Conservation (phyloP, 37 sponge, comb jelly and placozoan species). For the Chondrilla cf. caribensis region DNA sequence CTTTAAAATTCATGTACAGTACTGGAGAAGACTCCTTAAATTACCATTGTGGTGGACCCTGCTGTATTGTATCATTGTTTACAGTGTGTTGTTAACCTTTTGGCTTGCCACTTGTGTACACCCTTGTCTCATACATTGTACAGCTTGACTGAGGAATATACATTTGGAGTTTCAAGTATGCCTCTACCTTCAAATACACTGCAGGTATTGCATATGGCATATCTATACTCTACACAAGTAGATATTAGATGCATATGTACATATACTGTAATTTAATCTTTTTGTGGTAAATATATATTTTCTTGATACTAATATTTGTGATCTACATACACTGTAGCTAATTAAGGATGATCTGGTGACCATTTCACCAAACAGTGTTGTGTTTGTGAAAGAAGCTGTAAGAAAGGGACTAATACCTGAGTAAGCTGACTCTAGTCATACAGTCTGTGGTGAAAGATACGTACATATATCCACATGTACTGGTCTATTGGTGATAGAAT, state of each 20-base stretch:
- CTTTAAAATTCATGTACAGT: too few relatives aligned
- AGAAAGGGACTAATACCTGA: slow-evolving; percentile 83
- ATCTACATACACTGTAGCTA: neutral
- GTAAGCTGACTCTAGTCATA: slow-evolving; percentile 43
- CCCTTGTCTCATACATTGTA: too few relatives aligned
- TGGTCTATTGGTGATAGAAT: slow-evolving; percentile 74
- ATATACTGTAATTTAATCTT: too few relatives aligned
- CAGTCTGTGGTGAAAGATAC: neutral
- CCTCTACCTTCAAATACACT: slow-evolving; percentile 39
- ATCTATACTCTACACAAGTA: too few relatives aligned
- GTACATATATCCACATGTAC: neutral
- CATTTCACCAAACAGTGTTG: slow-evolving; percentile 92
- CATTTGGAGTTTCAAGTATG: slow-evolving; percentile 71
- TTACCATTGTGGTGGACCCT: too few relatives aligned
- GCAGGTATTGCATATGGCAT: slow-evolving; percentile 20
- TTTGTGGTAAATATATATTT: too few relatives aligned
- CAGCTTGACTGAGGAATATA: slow-evolving; percentile 53
- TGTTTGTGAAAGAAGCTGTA: slow-evolving; percentile 80
- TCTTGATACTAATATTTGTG: too few relatives aligned
- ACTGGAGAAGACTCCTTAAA: too few relatives aligned
- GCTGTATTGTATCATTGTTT: too few relatives aligned
- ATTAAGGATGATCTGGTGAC: slow-evolving; percentile 54
- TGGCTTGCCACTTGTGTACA: too few relatives aligned
- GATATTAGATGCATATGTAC: too few relatives aligned
- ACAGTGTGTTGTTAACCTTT: too few relatives aligned